phyloP scores from a whole-genome alignment of 2,888 invertebrate species.

The Autographa gamma region DNA sequence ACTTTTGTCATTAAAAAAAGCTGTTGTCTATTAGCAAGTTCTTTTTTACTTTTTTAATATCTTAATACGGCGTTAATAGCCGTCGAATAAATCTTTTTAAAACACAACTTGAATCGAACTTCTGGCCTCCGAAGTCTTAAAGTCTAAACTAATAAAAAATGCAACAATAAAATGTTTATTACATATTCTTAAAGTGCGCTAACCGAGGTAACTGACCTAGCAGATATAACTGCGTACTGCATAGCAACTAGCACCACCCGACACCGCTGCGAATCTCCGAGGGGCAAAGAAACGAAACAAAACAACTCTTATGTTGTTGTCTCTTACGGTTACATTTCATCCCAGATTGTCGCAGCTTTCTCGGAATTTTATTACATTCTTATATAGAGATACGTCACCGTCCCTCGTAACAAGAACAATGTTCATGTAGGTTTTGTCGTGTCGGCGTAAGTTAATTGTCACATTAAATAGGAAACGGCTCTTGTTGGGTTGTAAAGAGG shows the following conservation, averaged over 20 bases:
- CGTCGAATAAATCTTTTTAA: no score
- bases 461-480: neutral
- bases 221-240: neutral
- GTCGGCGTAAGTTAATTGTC: neutral
- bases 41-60: no score
- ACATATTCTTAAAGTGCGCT: neutral
- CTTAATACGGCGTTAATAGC: no score
- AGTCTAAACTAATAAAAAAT: no score
- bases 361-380: neutral
- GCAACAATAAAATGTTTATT: neutral
- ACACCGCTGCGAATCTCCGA: neutral
- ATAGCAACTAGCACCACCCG: neutral
- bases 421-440: neutral
- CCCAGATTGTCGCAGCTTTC: neutral
- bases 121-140: no score
- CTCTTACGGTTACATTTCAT: neutral
- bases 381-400: neutral
- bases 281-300: neutral
- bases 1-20: no score
- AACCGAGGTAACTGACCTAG: neutral
- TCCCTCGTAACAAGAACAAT: neutral
- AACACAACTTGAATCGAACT: no score
- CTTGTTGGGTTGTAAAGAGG: neutral
- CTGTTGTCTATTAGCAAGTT: no score
- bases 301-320: neutral